Evolutionary conservation across 2,797 vertebrate genomes (phyloP).

Genomic region (Hapalemur alaotrensis): DNA sequence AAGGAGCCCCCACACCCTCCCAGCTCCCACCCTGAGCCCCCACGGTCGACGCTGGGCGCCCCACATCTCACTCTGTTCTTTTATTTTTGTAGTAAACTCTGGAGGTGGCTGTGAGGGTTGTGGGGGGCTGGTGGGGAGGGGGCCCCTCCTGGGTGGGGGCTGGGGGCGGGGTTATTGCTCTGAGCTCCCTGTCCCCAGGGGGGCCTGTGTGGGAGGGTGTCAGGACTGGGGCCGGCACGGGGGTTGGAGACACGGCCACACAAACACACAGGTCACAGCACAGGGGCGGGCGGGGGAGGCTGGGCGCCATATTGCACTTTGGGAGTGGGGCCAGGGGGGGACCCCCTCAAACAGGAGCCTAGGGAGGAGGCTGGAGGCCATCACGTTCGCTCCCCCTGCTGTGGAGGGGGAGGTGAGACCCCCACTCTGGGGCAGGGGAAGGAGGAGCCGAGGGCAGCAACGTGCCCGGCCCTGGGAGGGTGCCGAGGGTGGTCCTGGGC

Average conservation of each 20-base stretch:
- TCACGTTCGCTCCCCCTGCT: background rate
- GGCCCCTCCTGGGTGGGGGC: constrained; percentile 59
- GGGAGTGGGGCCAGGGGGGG: constrained; percentile 40
- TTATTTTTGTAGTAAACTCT: constrained; percentile 80
- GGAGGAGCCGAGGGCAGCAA: background rate
- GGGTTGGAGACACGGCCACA: constrained; percentile 55
- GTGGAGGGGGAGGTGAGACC: constrained; percentile 82
- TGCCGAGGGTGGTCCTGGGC: background rate
- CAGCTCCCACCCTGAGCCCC: background rate
- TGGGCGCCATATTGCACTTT: constrained; percentile 88
- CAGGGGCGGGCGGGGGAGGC: constrained; percentile 82
- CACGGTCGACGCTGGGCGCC: background rate
- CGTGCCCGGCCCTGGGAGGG: background rate
- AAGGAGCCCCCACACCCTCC: too few relatives aligned
- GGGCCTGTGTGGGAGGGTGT: constrained; percentile 46
- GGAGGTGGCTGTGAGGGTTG: constrained; percentile 68
- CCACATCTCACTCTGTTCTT: constrained; percentile 34
- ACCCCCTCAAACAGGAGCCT: constrained; percentile 60
- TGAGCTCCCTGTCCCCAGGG: constrained; percentile 74
- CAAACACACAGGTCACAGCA: constrained; percentile 71
- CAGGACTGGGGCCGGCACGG: constrained; percentile 84
- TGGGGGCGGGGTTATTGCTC: constrained; percentile 81
- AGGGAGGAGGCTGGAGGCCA: constrained; percentile 35
- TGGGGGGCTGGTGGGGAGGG: constrained; percentile 31
- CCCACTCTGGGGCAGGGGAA: background rate